Evolutionary conservation across 2,888 invertebrate species (phyloP).

Genomic region (Amblyjoppa proteus): DNA sequence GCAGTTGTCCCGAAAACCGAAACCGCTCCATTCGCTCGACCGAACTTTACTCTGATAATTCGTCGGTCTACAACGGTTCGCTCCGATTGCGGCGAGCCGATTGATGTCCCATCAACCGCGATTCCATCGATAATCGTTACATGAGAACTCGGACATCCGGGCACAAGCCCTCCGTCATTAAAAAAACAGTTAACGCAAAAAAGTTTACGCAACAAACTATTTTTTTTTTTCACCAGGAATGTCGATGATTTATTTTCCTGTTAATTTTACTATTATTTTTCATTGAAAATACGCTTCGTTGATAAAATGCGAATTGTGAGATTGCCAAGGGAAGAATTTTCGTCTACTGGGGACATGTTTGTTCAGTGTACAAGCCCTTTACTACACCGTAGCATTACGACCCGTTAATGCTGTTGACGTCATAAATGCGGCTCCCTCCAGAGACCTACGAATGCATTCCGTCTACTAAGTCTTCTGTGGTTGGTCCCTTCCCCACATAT

Average conservation of each 20-base stretch:
- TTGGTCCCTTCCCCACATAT: not conserved
- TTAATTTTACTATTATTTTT: not conserved
- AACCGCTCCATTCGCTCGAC: constrained; percentile 14
- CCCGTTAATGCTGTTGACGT: too few relatives aligned
- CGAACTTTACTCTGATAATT: constrained; percentile 64
- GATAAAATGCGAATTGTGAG: too few relatives aligned
- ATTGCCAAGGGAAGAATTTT: too few relatives aligned
- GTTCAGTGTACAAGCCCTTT: too few relatives aligned
- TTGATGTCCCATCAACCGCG: constrained; percentile 55
- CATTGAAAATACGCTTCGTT: too few relatives aligned
- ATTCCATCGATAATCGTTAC: constrained; percentile 65
- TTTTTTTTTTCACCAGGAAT: not conserved
- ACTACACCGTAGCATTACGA: too few relatives aligned
- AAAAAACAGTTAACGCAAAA: not conserved
- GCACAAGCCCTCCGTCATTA: not conserved
- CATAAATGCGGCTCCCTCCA: too few relatives aligned
- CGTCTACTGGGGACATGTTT: too few relatives aligned
- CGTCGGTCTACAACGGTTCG: constrained; percentile 44
- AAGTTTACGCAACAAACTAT: not conserved
- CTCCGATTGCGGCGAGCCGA: constrained; percentile 60
- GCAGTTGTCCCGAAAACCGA: not conserved
- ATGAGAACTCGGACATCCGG: constrained; percentile 34
- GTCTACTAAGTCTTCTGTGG: too few relatives aligned
- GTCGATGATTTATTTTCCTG: not conserved
- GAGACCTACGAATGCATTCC: not conserved